These are phyloP conservation scores for Caenorhabditis sp. DNA, from an alignment of 2,888 invertebrate species.

Conservation along the genomic window DNA sequence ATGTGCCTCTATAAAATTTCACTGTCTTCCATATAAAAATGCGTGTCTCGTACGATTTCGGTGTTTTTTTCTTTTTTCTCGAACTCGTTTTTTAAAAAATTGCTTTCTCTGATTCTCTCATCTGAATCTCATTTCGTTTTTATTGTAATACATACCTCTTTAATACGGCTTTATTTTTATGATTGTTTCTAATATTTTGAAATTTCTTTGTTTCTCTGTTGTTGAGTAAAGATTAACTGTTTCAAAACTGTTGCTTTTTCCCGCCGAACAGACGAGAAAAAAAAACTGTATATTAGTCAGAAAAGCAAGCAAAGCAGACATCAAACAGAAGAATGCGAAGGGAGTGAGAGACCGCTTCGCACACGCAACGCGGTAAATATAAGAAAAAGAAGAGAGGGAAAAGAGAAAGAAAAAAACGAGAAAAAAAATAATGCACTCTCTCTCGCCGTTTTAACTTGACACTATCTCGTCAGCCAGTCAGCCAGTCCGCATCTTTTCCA, in stretches of 20 bases:
- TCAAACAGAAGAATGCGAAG: neutral
- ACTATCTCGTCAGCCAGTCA: slow-evolving; percentile 30
- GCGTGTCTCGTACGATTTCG: neutral
- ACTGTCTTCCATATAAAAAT: neutral
- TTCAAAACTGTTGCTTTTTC: neutral
- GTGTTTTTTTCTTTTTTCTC: neutral
- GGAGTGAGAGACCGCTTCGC: slow-evolving; percentile 20
- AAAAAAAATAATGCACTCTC: slow-evolving; percentile 37
- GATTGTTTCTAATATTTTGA: neutral
- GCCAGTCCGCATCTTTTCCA: slow-evolving; percentile 6
- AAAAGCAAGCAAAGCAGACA: neutral
- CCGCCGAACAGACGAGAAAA: neutral
- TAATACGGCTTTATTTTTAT: neutral
- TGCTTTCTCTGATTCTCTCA: neutral
- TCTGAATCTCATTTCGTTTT: neutral
- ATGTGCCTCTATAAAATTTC: neutral
- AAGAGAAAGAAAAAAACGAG: slow-evolving; percentile 27
- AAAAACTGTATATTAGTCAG: neutral
- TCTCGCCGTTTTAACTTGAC: slow-evolving; percentile 46
- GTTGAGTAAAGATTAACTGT: neutral
- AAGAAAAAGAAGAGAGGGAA: slow-evolving; percentile 11
- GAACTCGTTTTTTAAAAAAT: neutral
- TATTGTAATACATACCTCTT: neutral
- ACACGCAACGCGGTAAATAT: slow-evolving; percentile 28
- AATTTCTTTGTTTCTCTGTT: neutral